phyloP scores from a whole-genome alignment of 2,113 vertebrate genomes.

The Setophaga petechia region DNA sequence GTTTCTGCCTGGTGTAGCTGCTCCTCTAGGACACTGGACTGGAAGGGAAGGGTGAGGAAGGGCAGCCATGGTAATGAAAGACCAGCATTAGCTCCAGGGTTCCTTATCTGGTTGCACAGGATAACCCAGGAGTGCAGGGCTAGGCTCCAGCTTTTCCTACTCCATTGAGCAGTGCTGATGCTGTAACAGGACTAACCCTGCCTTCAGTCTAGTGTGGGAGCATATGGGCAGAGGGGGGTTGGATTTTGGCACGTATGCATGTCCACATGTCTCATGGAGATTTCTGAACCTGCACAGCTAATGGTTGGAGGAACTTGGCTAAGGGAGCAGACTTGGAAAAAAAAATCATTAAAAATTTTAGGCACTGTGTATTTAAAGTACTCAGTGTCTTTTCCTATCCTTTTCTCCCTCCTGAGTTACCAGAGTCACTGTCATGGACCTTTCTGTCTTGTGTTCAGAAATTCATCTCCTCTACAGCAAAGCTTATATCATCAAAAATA shows the following conservation, averaged over 20 bases:
- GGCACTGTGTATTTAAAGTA: neutral
- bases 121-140: neutral
- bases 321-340: neutral
- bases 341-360: neutral
- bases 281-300: neutral
- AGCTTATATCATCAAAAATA: neutral
- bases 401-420: neutral
- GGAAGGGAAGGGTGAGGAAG: neutral
- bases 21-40: neutral
- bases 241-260: neutral
- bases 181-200: neutral
- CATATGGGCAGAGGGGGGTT: neutral
- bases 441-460: neutral
- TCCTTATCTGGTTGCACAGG: neutral
- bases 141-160: neutral
- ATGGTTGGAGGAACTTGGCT: neutral
- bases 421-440: neutral
- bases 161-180: neutral
- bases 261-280: neutral
- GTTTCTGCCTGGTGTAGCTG: neutral
- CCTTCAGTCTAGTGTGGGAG: fast-evolving
- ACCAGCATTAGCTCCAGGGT: neutral
- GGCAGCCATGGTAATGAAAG: neutral
- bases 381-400: neutral
- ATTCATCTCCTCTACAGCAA: neutral